Base-by-base conservation (phyloP, 1,140 invertebrate genomes). In the Drosophila guanche region DNA sequence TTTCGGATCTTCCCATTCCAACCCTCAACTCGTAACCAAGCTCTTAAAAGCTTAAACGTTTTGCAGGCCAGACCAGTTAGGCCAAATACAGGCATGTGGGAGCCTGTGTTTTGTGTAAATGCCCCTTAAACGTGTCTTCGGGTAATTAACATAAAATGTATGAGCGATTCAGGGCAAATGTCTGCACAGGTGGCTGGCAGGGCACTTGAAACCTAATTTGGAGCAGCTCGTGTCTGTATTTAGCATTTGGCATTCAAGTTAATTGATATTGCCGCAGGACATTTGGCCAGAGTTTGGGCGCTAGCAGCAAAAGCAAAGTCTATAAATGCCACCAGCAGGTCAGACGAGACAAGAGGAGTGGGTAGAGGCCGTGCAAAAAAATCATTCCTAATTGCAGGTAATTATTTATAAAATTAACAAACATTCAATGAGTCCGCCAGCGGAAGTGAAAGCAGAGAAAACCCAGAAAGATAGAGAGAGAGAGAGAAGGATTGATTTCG, bases 101-200 rank as follows among this genome's bases (percentile, higher is more conserved):
- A 27, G 37, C 55, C 33, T 45, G 43, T 42, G 43, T 25, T 43
- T 48, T 29, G 45, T 27, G n/a, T 23, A 12, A 23, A n/a, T 14
- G 45, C 40, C 41, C 50, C 42, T 20, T 57, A 16, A 27, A 10
- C 40, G 55, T 62, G 54, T 77, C 47, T 56, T 69, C 7, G 55
- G 33, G 52, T 75, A 88, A 88, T 88, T 81, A 86, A 81, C 77
- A 81, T 75, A 33, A 75, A 78, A 81, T 86, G 88, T 88, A 86
- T 78, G 81, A 58, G 69, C 83, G 63, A 71, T 88, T 81, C 65
- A 14, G 48, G 51, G 33, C 42, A 75, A 77, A 70, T 81, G 81
- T 74, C 68, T 77, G 67, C 70, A 67, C 75, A 83, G 71, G 70
- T 83, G 75, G 54, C 68, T 62, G 57, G 27, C 58, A 54, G 58